Conservation (phyloP, 2,888 invertebrate species). For the Poecilus cupreus region DNA sequence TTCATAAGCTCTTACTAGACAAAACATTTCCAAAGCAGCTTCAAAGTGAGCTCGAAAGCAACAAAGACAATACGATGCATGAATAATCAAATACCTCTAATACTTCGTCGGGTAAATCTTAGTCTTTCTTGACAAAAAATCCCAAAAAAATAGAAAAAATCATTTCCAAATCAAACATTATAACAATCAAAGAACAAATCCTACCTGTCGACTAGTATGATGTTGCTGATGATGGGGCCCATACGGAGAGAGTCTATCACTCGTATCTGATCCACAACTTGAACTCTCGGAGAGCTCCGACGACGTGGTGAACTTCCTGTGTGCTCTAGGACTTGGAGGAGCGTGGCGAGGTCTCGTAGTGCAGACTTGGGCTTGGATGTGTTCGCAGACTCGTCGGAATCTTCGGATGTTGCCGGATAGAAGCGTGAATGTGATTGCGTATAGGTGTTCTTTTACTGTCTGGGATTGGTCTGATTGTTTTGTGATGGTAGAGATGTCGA, state of each 20-base stretch:
- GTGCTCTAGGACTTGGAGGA: slow-evolving; percentile 79
- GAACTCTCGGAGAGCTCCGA: slow-evolving; percentile 81
- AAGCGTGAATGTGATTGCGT: slow-evolving; percentile 95
- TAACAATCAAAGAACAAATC: background rate
- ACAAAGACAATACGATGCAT: background rate
- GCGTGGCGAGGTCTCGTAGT: slow-evolving; percentile 77
- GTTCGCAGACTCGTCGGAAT: slow-evolving; percentile 96
- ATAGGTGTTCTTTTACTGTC: slow-evolving; percentile 84
- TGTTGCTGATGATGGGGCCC: slow-evolving; percentile 51
- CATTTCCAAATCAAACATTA: background rate
- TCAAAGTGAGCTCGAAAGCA: background rate
- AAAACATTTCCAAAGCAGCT: background rate
- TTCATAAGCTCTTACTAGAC: background rate
- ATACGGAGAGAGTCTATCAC: slow-evolving; percentile 77
- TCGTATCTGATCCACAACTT: slow-evolving; percentile 82
- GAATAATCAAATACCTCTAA: slow-evolving; percentile 6
- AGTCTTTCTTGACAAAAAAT: background rate
- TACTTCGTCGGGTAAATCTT: slow-evolving; percentile 2
- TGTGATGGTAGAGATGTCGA: slow-evolving; percentile 89
- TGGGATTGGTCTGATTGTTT: slow-evolving; percentile 81
- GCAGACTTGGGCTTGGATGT: slow-evolving; percentile 89
- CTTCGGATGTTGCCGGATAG: slow-evolving; percentile 95
- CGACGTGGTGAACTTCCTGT: slow-evolving; percentile 77
- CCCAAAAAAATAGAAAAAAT: background rate
- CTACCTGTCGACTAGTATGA: slow-evolving; percentile 56